A percentile compares a stretch with the other conserved stretches of the same genome.
Conservation (phyloP, 2,113 vertebrate species). For the Mustela lutreola region DNA sequence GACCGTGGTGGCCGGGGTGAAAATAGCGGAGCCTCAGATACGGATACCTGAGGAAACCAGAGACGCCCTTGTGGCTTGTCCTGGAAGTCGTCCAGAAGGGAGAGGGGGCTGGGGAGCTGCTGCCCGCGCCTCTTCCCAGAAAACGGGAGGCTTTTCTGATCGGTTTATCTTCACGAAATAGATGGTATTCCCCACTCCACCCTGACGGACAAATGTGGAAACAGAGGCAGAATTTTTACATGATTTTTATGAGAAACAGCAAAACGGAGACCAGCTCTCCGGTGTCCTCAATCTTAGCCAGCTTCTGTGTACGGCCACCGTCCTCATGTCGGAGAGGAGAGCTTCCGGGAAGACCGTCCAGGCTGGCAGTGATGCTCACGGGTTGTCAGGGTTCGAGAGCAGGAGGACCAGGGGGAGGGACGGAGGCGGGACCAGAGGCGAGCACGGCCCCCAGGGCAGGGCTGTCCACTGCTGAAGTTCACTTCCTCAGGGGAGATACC, state of each 20-base stretch:
- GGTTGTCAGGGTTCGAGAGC: too few relatives aligned
- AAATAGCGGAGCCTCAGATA: slow-evolving; percentile 74
- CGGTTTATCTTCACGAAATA: background rate
- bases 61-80: background rate
- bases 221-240: background rate
- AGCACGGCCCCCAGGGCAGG: background rate
- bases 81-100: background rate
- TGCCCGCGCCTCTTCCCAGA: background rate
- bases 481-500: background rate
- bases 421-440: background rate
- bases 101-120: background rate
- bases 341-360: accelerated
- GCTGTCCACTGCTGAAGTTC: background rate
- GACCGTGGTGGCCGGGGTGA: slow-evolving; percentile 38
- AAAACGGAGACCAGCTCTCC: background rate
- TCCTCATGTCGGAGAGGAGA: background rate
- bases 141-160: background rate
- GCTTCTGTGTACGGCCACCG: background rate
- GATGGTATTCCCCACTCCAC: background rate
- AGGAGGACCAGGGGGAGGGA: background rate
- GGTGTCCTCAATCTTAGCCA: background rate
- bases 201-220: background rate
- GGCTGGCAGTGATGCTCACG: background rate
- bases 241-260: background rate
- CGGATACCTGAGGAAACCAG: slow-evolving; percentile 72